A percentile compares a stretch with the other conserved stretches of the same genome.
Conservation (phyloP, 2,797 vertebrate species). For the Cuniculus paca region DNA sequence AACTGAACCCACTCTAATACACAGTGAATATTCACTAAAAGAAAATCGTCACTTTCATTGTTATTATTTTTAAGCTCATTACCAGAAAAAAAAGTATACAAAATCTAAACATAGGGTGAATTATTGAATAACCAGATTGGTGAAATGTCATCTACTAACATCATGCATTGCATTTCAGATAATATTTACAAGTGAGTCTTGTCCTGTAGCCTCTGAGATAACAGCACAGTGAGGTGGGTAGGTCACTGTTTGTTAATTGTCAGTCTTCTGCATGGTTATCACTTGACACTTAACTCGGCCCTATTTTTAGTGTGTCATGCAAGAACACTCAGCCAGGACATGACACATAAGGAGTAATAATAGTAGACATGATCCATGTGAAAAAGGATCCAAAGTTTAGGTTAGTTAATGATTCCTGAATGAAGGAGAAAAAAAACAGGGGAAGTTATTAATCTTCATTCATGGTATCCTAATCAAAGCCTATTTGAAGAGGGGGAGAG, state of each 20-base stretch:
- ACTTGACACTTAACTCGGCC: constrained; percentile 4
- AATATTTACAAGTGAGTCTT: constrained; percentile 37
- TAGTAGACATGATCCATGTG: not conserved
- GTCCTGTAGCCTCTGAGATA: not conserved
- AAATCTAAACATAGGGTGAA: not conserved
- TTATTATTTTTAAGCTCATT: not conserved
- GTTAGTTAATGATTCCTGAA: constrained; percentile 45
- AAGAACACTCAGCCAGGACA: not conserved
- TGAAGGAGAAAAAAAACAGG: constrained; percentile 19
- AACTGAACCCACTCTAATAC: not conserved
- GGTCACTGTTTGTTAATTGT: not conserved
- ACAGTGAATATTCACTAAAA: not conserved
- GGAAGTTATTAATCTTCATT: constrained; percentile 62
- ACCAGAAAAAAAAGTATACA: not conserved
- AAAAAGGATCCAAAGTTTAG: constrained; percentile 17
- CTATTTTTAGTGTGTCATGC: not conserved
- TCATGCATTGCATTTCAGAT: not conserved
- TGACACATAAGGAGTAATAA: not conserved
- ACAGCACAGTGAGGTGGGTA: not conserved
- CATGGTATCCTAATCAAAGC: constrained; percentile 37
- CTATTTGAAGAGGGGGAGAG: not conserved
- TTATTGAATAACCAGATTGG: not conserved
- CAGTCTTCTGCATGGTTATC: constrained; percentile 18
- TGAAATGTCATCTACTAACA: not conserved
- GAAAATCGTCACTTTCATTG: not conserved